Conservation (phyloP, 2,797 vertebrate species). For the Muraenolepis orangiensis region DNA sequence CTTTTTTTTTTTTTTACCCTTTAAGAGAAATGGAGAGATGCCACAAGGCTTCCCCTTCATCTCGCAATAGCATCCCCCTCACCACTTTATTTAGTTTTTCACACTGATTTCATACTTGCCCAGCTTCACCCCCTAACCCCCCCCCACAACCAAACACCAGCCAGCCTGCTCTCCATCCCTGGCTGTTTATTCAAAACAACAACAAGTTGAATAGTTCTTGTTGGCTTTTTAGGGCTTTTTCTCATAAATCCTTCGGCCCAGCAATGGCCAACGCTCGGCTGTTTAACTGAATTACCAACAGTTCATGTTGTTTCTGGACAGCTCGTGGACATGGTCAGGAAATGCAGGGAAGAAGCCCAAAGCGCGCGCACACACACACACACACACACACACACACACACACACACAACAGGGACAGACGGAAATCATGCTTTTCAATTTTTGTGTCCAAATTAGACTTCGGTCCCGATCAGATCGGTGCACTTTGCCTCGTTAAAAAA, state of each 20-base stretch:
- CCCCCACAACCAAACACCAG: background rate
- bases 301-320: no score
- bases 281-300: background rate
- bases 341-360: no score
- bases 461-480: background rate
- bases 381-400: no score
- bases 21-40: background rate
- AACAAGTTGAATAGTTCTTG: background rate
- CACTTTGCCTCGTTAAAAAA: background rate
- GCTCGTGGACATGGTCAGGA: no score
- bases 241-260: conserved; percentile 13
- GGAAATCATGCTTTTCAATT: background rate
- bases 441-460: background rate
- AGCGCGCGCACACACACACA: no score
- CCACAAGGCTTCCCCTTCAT: background rate
- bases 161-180: background rate
- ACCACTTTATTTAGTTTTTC: no score
- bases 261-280: background rate
- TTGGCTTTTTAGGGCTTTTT: conserved; percentile 17
- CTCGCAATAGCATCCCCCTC: no score
- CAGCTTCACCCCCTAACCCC: background rate
- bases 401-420: no score
- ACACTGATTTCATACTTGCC: no score
- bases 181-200: background rate
- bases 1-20: no score